A percentile compares a stretch with the other conserved stretches of the same genome.
These are phyloP conservation scores for Globodera rostochiensis DNA, from an alignment of 1,140 invertebrate genomes.

Conservation along the genomic window DNA sequence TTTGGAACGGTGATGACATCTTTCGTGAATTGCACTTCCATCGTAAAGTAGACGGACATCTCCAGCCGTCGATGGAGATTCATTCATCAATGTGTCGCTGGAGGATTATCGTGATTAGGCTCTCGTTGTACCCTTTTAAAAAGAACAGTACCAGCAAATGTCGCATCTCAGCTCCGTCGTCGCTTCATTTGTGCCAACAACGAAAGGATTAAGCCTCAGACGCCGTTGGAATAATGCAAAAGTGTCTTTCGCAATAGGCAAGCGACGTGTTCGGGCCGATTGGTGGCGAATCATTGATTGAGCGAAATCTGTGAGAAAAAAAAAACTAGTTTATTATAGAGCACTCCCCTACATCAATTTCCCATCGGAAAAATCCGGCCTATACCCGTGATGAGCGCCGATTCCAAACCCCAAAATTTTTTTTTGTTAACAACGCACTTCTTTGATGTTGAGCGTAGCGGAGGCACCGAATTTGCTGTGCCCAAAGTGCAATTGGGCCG, in stretches of 20 bases:
- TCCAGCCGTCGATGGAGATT: neutral
- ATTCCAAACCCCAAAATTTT: neutral
- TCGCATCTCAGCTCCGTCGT: neutral
- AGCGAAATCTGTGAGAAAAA: conserved; percentile 28
- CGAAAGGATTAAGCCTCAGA: conserved; percentile 12
- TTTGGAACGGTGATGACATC: neutral
- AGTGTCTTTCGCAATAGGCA: conserved; percentile 79
- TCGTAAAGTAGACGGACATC: conserved; percentile 15
- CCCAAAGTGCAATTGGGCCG: conserved; percentile 49
- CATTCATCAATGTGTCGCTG: neutral
- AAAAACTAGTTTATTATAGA: too few species aligned
- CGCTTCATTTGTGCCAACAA: neutral
- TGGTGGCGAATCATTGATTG: conserved; percentile 76
- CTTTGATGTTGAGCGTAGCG: conserved; percentile 44
- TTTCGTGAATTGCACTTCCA: conserved; percentile 19
- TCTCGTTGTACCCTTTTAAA: neutral
- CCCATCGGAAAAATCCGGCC: too few species aligned
- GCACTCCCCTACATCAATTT: too few species aligned
- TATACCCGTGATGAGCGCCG: too few species aligned
- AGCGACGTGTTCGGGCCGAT: conserved; percentile 79
- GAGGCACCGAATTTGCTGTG: conserved; percentile 57
- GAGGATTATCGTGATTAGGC: neutral
- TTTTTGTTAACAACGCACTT: conserved; percentile 63
- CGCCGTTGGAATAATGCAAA: conserved; percentile 30
- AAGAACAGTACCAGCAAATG: conserved; percentile 6